Base-by-base conservation (phyloP, 2,797 vertebrate genomes). In the Micropoecilia bifurca region DNA sequence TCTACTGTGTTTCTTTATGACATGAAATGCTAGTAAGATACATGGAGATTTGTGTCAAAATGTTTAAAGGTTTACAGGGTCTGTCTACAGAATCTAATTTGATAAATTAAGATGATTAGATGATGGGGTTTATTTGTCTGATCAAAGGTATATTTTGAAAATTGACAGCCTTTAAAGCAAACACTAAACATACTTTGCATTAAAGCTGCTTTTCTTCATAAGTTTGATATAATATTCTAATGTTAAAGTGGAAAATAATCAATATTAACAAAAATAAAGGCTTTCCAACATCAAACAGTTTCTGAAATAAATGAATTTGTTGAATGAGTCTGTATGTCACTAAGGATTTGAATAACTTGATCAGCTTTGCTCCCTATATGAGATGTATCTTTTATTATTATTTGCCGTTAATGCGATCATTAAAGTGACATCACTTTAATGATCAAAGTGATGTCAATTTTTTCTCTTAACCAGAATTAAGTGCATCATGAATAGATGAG, bases 401-500 rank as follows among this genome's bases (percentile, higher is more conserved):
- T 50, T 50, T 22, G 36, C 18, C 18, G 36, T 22, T 39, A 39
- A 22, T 66, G 16, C 9, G 8, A 20, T n/a, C n/a, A n/a, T n/a
- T n/a, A n/a, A n/a, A n/a, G n/a, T n/a, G n/a, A n/a, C n/a, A n/a
- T n/a, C n/a, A n/a, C n/a, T n/a, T 12, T 66, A 5, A 20, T 66
- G 36, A 39, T 3, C 6, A 45, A 43, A 57, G 57, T 63, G 20
- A 55, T 7, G 22, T 20, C 10, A 43, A 45, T 12, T 22, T 75
- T n/a, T 30, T 6, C 78, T 50, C 14, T 74, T 68, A 30, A 59
- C 1, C 0, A 55, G 75, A 36, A 1, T 9, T 36, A 68, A 72
- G 2, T 46, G 73, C 16, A 33, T 50, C 28, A 71, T 48, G 16
- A 50, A 25, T 46, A 83, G 43, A 85, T 57, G 68, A 81, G 47